Evolutionary conservation across 2,888 invertebrate species (phyloP), one percentile per base, ranked within the genome.

Genomic region (Drosophila acutilabella): DNA sequence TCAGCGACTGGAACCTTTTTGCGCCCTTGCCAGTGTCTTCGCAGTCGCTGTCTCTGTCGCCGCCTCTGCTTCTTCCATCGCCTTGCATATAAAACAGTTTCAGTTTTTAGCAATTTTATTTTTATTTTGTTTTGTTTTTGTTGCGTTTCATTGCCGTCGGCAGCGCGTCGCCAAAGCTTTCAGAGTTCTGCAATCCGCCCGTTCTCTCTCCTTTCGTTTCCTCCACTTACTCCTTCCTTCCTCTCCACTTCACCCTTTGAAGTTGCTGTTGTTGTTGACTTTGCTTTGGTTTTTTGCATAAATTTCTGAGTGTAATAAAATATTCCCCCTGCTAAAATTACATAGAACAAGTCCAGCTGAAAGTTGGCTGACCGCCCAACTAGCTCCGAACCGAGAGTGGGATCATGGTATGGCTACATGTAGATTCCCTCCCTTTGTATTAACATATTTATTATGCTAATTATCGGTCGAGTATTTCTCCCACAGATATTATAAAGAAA

Each of bases 71-170:
- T 4, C 50, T 33, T 50, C 45, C 70, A 58, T 64, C 61, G 64
- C 53, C 80, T 74, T 83, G 88, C 89, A 84, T 89, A 84, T 87
- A 89, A 87, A 89, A 84, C 89, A 83, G 84, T 84, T 89, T 72
- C 66, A 66, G 68, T 81, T 64, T 80, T 59, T 64, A 74, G 66
- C 45, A 64, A 64, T 56, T 78, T 72, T 65, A 45, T 65, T 73
- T 51, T 36, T n/a, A n/a, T n/a, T n/a, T 44, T 14, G 54, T 58
- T 52, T 45, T 66, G 61, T 56, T 64, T 76, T 64, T 62, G 69
- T 18, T 82, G 65, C 48, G 64, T 64, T 74, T 57, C 51, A 61
- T 74, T 78, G 89, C 89, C 85, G 89, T 79, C 85, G 85, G 85
- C 85, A 77, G 70, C 60, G 69, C 88, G 85, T 85, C 85, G 85